Evolutionary conservation across 2,113 vertebrate species (phyloP).

Genomic region (Chamaea fasciata): DNA sequence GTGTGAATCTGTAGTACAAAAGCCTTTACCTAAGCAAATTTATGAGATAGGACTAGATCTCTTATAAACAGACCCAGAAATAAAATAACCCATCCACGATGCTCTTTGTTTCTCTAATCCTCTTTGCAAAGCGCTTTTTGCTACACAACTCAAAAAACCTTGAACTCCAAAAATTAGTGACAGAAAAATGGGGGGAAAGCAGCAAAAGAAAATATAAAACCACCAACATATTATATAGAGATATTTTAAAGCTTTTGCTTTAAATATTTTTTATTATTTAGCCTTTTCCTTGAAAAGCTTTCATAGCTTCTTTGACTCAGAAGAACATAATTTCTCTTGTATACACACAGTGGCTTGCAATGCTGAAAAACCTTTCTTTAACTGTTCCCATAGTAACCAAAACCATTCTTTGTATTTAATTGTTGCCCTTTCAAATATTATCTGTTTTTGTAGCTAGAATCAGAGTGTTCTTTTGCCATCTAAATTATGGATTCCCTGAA

Average conservation of each 20-base stretch:
- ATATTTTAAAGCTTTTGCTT: background rate
- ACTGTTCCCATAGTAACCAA: slow-evolving; percentile 47
- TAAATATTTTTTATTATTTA: slow-evolving; percentile 16
- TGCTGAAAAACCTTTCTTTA: slow-evolving; percentile 7
- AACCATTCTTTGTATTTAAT: slow-evolving; percentile 35
- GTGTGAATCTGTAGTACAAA: background rate
- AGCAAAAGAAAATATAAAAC: background rate
- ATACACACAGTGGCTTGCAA: background rate
- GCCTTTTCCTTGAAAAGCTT: slow-evolving; percentile 5
- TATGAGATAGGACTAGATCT: background rate
- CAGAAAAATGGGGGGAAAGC: background rate
- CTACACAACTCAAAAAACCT: background rate
- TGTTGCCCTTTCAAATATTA: slow-evolving; percentile 27
- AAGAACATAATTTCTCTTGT: background rate
- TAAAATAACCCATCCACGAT: background rate
- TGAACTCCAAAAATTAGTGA: background rate
- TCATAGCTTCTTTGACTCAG: background rate
- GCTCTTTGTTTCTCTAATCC: background rate
- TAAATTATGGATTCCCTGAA: slow-evolving; percentile 13
- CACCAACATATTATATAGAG: background rate
- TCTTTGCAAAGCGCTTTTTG: background rate
- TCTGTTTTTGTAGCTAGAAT: background rate
- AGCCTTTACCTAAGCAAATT: background rate
- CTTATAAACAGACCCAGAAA: background rate
- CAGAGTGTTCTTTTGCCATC: background rate